Percentiles rank a stretch among this genome's conserved stretches.
These are phyloP conservation scores for Ctenosaura bakeri DNA, from an alignment of 2,797 vertebrate species.

Conservation along the genomic window DNA sequence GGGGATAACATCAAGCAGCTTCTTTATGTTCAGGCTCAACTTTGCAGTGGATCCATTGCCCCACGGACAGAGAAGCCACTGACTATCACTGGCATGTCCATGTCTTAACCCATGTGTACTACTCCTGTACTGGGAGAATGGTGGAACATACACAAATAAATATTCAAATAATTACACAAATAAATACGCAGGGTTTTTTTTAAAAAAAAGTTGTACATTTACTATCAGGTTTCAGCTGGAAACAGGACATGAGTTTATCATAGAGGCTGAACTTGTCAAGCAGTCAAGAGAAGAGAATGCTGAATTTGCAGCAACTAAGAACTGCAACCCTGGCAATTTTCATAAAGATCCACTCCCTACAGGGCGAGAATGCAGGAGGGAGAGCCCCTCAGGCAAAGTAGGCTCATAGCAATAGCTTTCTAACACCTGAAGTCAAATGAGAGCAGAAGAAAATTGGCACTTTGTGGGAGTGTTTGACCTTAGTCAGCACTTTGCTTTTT, in stretches of 20 bases:
- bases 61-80: too few relatives aligned
- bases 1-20: too few relatives aligned
- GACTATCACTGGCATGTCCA: too few relatives aligned
- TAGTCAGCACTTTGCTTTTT: slow-evolving; percentile 28
- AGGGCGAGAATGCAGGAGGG: background rate
- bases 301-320: slow-evolving; percentile 19
- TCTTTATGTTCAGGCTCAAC: too few relatives aligned
- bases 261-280: background rate
- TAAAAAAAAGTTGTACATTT: background rate
- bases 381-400: slow-evolving; percentile 1
- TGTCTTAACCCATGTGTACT: background rate
- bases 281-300: background rate
- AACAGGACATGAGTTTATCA: background rate
- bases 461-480: background rate
- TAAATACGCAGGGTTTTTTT: too few relatives aligned
- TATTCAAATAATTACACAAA: background rate
- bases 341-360: slow-evolving; percentile 20
- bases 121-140: background rate
- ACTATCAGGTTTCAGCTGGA: background rate
- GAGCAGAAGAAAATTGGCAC: slow-evolving; percentile 34
- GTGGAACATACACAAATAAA: background rate
- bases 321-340: slow-evolving; percentile 23
- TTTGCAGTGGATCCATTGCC: too few relatives aligned
- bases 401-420: slow-evolving; percentile 2
- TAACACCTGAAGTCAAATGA: slow-evolving; percentile 25